phyloP scores from a whole-genome alignment of 2,797 vertebrate genomes.

The Hydrophis major region DNA sequence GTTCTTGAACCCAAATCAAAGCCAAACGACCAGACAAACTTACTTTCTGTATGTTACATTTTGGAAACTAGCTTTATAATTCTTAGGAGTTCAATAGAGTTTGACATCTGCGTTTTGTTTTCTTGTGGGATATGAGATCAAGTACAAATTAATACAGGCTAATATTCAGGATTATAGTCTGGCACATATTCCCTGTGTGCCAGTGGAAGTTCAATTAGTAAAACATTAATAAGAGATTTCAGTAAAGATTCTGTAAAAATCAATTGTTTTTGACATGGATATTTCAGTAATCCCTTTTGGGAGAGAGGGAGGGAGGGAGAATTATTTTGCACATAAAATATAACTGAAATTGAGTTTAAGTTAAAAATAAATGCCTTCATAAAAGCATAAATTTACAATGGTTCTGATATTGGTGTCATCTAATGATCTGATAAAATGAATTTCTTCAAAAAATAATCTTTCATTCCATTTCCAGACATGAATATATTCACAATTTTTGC shows the following conservation, averaged over 20 bases:
- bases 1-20: background rate
- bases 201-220: conserved; percentile 48
- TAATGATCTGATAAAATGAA: background rate
- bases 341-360: background rate
- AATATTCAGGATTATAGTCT: conserved; percentile 41
- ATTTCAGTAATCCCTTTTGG: conserved; percentile 8
- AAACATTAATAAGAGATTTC: conserved; percentile 49
- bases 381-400: background rate
- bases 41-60: background rate
- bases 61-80: background rate
- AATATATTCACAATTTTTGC: background rate
- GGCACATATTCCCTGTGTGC: conserved; percentile 41
- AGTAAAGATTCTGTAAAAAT: conserved; percentile 41
- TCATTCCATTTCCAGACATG: background rate
- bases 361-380: background rate
- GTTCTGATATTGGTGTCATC: background rate
- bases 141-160: conserved; percentile 51
- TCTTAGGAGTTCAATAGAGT: conserved; percentile 11
- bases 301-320: background rate
- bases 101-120: conserved; percentile 25
- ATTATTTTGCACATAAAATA: background rate
- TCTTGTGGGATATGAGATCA: conserved; percentile 5
- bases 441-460: background rate
- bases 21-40: background rate
- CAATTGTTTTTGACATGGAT: conserved; percentile 33